phyloP scores from a whole-genome alignment of 2,888 invertebrate species.

The Drosophila borealis region DNA sequence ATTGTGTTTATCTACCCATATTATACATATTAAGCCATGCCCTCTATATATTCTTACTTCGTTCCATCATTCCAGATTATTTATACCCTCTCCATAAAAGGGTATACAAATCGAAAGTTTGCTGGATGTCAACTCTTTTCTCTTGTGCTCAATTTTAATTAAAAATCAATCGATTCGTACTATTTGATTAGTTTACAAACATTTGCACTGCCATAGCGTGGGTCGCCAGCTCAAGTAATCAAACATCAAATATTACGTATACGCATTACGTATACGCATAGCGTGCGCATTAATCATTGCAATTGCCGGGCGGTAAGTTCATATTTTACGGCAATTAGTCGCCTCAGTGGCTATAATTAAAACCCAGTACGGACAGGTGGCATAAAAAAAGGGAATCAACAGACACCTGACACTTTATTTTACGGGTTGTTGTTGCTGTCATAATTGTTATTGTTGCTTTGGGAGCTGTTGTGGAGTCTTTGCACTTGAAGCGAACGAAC shows the following conservation, averaged over 20 bases:
- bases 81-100: neutral
- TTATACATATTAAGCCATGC: too few species aligned
- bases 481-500: constrained; percentile 26
- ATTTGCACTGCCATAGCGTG: constrained; percentile 2
- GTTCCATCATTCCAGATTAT: too few species aligned
- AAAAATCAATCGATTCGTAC: constrained; percentile 39
- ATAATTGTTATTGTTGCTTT: constrained; percentile 46
- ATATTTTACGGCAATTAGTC: constrained; percentile 62
- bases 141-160: constrained; percentile 23
- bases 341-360: constrained; percentile 45
- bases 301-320: constrained; percentile 27
- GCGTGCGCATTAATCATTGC: constrained; percentile 41
- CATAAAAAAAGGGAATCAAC: constrained; percentile 13
- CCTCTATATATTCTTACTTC: too few species aligned
- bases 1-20: too few species aligned
- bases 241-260: constrained; percentile 1
- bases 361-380: constrained; percentile 17
- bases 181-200: constrained; percentile 13
- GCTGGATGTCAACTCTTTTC: neutral
- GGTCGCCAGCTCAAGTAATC: constrained; percentile 15
- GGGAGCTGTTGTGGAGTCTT: constrained; percentile 48
- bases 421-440: constrained; percentile 15
- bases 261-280: constrained; percentile 33
- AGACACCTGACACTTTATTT: constrained; percentile 41
- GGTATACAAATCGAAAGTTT: neutral